Evolutionary conservation across 2,113 vertebrate species (phyloP).

Genomic region (Salvelinus sp.): DNA sequence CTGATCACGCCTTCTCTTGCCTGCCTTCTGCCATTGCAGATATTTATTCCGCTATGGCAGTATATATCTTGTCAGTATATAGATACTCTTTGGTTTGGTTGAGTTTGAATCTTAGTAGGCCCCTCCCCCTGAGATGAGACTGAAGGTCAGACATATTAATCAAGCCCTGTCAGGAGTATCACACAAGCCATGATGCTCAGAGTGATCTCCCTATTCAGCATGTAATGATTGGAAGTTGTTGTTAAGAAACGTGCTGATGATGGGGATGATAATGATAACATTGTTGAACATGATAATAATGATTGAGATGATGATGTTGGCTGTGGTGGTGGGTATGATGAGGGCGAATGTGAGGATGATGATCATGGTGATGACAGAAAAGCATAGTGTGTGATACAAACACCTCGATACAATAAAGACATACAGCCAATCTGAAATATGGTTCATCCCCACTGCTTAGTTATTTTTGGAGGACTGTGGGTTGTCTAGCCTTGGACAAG

Average conservation of each 20-base stretch:
- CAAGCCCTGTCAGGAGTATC: not conserved
- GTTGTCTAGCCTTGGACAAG: not conserved
- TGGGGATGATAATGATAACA: too few species aligned
- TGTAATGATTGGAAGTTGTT: not conserved
- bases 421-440: too few species aligned
- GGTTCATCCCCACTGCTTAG: too few species aligned
- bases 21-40: too few species aligned
- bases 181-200: not conserved
- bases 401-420: too few species aligned
- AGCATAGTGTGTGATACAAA: not conserved
- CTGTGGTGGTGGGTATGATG: not conserved
- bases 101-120: too few species aligned
- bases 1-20: too few species aligned
- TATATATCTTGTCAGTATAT: too few species aligned
- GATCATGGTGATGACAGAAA: not conserved
- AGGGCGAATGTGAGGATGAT: not conserved
- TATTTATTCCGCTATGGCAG: too few species aligned
- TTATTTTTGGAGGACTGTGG: not conserved
- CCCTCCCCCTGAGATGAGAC: not conserved
- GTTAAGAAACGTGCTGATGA: not conserved
- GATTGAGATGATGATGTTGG: not conserved
- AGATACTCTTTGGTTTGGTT: too few species aligned
- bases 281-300: not conserved
- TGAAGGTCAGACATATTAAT: slow-evolving; percentile 4
- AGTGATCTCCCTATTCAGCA: slow-evolving; percentile 1